These are phyloP conservation scores for Scaptomyza hsui DNA, from an alignment of 1,140 invertebrate genomes.

Conservation along the genomic window DNA sequence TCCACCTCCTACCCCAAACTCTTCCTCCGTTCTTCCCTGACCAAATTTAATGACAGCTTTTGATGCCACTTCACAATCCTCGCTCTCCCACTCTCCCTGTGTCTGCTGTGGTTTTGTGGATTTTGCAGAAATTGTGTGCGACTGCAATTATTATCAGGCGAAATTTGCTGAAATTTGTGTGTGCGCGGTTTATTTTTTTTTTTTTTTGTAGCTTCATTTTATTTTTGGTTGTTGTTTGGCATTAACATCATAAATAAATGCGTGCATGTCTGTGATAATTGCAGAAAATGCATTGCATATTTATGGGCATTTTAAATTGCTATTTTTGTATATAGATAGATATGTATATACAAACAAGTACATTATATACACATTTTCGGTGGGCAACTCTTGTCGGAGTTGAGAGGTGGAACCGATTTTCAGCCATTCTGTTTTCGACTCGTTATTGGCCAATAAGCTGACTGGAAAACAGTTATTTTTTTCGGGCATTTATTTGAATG, in stretches of 20 bases:
- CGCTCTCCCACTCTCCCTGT: neutral
- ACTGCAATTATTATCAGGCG: constrained; percentile 42
- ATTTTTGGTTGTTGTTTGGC: constrained; percentile 14
- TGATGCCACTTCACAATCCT: constrained; percentile 31
- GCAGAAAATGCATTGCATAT: constrained; percentile 64
- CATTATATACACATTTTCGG: neutral
- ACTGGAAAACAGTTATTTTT: neutral
- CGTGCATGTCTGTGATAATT: constrained; percentile 50
- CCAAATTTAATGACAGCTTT: constrained; percentile 67
- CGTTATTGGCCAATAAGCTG: constrained; percentile 23
- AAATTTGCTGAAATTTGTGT: constrained; percentile 33
- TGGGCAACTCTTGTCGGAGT: neutral
- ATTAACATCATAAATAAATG: constrained; percentile 62
- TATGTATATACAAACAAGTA: neutral
- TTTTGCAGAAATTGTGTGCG: constrained; percentile 22
- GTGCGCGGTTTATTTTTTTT: too few species aligned
- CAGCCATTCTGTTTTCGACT: neutral
- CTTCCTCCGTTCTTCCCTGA: neutral
- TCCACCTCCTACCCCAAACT: neutral
- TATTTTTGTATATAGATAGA: neutral
- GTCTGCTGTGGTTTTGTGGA: constrained; percentile 11
- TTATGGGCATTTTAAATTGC: constrained; percentile 44
- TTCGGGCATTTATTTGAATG: neutral
- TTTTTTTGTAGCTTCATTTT: constrained; percentile 44
- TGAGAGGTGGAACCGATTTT: neutral